Percentiles rank a stretch among this genome's conserved stretches.
Conservation (phyloP, 2,797 vertebrate genomes). For the Sebastes elongatus region DNA sequence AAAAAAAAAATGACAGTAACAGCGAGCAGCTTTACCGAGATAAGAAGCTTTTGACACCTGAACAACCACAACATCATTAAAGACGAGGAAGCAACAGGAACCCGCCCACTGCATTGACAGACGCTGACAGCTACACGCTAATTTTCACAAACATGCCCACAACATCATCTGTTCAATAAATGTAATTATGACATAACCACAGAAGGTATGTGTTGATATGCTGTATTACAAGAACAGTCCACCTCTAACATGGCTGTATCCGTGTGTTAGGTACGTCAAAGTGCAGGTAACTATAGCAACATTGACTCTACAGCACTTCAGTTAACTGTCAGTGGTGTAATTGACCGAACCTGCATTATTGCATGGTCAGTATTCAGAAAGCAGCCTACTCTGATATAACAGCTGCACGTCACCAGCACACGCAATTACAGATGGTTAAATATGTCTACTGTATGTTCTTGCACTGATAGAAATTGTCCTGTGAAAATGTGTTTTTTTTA, state of each 20-base stretch:
- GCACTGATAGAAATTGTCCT: background rate
- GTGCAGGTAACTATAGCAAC: background rate
- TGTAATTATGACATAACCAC: background rate
- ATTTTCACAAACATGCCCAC: conserved; percentile 8
- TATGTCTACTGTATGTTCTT: background rate
- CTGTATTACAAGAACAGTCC: background rate
- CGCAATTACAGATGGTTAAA: background rate
- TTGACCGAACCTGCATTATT: background rate
- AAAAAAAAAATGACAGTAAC: background rate
- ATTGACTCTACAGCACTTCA: background rate
- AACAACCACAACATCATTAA: background rate
- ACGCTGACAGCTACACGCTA: background rate
- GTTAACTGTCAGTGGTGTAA: background rate
- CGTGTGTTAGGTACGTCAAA: background rate
- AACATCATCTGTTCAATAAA: background rate
- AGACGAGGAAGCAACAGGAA: background rate
- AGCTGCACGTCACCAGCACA: background rate
- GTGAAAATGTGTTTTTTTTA: no score
- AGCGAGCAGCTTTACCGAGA: background rate
- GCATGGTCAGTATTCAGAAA: no score
- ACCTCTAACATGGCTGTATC: background rate
- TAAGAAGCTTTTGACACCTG: background rate
- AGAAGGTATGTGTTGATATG: background rate
- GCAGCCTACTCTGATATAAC: background rate
- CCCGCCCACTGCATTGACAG: background rate